Base-by-base conservation (phyloP, 2,113 vertebrate genomes). In the Megaceryle maxima region DNA sequence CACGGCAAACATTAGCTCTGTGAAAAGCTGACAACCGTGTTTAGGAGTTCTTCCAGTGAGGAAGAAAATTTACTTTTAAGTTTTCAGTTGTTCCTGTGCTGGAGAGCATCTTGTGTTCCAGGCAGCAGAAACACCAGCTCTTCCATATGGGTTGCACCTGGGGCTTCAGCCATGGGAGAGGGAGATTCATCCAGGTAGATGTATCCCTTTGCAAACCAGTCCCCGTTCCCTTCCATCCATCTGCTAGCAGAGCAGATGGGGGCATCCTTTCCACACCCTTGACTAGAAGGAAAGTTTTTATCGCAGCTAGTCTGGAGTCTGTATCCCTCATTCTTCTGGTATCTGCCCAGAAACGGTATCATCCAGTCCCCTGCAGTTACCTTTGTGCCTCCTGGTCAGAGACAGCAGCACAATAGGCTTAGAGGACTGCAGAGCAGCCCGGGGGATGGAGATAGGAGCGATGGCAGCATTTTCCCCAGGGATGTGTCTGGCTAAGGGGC, bases 401-500 rank as follows among this genome's bases (percentile, higher is more conserved):
- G 35, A 22, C 29, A 60, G 75, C 53, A 26, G 39, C 19, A 53
- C 79, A 26, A 24, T 1, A 75, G 70, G 31, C 50, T 41, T 4
- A 14, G 35, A 88, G 56, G 66, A 50, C 68, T 79, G 51, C 37
- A 5, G 50, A 87, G 51, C 46, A 89, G 72, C 57, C 46, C n/a
- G 10, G 26, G 77, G 59, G 85, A 41, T 64, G 76, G 44, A 6
- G 26, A 74, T 2, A 21, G 18, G 43, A 67, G 35, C 53, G 19
- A 48, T 2, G 1, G 67, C 79, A 87, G 84, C 48, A 37, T 39
- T 25, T 7, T 83, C 97, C 95, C 95, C 28, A 7, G 96, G 96
- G 97, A 97, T 29, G 29, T 83, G 66, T 64, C 7, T 14, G 87
- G 92, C 75, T 72, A 68, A 59, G 66, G 92, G 79, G 51, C 35